These are phyloP conservation scores for Caenorhabditis wallacei DNA, from an alignment of 2,888 invertebrate species.

Conservation along the genomic window DNA sequence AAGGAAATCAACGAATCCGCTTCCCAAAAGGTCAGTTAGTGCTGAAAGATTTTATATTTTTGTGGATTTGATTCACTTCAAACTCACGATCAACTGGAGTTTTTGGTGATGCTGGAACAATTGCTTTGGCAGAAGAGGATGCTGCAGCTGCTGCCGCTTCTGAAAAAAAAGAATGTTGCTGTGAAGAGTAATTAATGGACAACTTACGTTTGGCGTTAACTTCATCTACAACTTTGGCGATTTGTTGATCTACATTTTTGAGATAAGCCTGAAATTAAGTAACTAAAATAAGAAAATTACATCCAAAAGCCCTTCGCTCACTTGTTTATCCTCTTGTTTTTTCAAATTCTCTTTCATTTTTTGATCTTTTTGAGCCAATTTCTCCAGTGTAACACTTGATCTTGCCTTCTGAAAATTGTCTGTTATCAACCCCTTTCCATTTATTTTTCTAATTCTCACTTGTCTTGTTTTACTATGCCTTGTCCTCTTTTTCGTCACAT, in stretches of 20 bases:
- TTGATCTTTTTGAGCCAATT: slow-evolving; percentile 45
- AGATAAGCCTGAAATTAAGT: slow-evolving; percentile 39
- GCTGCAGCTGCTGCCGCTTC: slow-evolving; percentile 33
- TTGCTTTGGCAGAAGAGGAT: slow-evolving; percentile 31
- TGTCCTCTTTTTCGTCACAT: slow-evolving; percentile 50
- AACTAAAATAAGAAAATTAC: not conserved
- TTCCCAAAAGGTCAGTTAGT: slow-evolving; percentile 75
- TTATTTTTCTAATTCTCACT: not conserved
- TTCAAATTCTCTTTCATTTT: slow-evolving; percentile 44
- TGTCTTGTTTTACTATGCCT: slow-evolving; percentile 42
- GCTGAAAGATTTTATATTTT: slow-evolving; percentile 66
- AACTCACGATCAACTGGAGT: slow-evolving; percentile 55
- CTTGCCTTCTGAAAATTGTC: slow-evolving; percentile 36
- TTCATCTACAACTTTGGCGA: slow-evolving; percentile 61
- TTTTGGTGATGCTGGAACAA: slow-evolving; percentile 42
- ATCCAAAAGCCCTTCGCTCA: not conserved
- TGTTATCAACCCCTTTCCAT: not conserved
- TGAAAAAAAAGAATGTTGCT: not conserved
- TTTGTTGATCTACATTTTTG: slow-evolving; percentile 58
- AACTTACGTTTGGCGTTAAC: slow-evolving; percentile 54
- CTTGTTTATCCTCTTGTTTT: slow-evolving; percentile 40
- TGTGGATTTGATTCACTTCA: not conserved
- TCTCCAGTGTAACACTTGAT: slow-evolving; percentile 51
- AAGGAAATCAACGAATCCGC: slow-evolving; percentile 76
- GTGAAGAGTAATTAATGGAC: not conserved